Evolutionary conservation across 2,113 vertebrate species (phyloP).

Genomic region (Theristicus caerulescens): DNA sequence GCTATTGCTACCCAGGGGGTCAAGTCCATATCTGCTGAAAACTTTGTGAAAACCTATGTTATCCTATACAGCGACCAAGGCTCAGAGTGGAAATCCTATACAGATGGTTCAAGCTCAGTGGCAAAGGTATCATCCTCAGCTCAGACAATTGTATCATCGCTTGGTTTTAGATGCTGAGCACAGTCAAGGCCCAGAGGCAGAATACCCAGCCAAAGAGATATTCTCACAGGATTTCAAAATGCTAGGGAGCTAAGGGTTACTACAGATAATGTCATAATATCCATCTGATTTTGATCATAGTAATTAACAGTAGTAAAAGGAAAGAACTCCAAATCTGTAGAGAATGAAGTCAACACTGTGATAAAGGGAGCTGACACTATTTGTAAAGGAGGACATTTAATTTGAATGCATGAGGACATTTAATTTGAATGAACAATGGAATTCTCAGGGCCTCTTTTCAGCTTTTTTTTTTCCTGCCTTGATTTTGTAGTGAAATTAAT

Average conservation of each 20-base stretch:
- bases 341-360: not conserved
- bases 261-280: not conserved
- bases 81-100: slow-evolving; percentile 82
- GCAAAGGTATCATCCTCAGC: slow-evolving; percentile 77
- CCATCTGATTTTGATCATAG: not conserved
- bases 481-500: not conserved
- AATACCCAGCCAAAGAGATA: not conserved
- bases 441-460: not conserved
- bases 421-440: not conserved
- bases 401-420: not conserved
- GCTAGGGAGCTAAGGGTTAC: not conserved
- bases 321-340: not conserved
- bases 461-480: not conserved
- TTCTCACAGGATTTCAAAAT: not conserved
- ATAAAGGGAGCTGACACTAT: not conserved
- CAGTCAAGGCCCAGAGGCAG: not conserved
- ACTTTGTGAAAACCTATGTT: slow-evolving; percentile 83
- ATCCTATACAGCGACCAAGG: slow-evolving; percentile 84
- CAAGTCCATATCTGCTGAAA: slow-evolving; percentile 77
- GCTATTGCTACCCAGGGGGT: slow-evolving; percentile 89
- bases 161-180: not conserved
- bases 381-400: not conserved
- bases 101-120: slow-evolving; percentile 65
- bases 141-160: not conserved
- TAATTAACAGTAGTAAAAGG: not conserved